Evolutionary conservation across 2,888 invertebrate species (phyloP), one percentile per base, ranked within the genome.

Genomic region (Campaea margaritaria): DNA sequence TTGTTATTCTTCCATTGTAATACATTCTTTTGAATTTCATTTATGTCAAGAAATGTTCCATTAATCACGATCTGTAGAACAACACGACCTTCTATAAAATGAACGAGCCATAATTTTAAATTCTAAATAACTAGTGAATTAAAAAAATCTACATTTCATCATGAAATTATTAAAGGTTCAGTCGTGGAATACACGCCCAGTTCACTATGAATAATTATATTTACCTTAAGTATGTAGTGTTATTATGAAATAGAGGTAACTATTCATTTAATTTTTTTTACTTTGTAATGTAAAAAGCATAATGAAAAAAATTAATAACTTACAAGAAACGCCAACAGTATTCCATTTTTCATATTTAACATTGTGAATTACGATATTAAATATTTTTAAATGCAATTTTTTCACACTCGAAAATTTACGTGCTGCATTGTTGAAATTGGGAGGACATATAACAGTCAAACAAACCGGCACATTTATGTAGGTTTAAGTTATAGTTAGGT

Each of bases 1-100:
- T 84, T 85, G 68, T 81, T 78, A 67, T 79, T 85, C 79, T 89
- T 91, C 91, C 89, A 91, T 76, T 84, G 85, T 64, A 85, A 83
- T 69, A 92, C 78, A 74, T 72, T 81, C 74, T 89, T 91, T 79
- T 89, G 82, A 47, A 90, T 69, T 75, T 91, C 86, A 67, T 86
- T 86, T 56, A 91, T 72, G 71, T 91, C 84, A 76, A 89, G 59
- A 68, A 91, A 81, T 64, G 86, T 86, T 67, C 82, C 79, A 72
- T 82, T 77, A 68, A 80, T 75, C 72, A 78, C 81, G 75, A 89
- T 86, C 90, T 91, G 89, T 76, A 43, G 64, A 62, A 41, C 41
- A 57, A 57, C 34, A 21, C 10, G n/a, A 31, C 9, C 11, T 50
- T 50, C 27, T 15, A 41, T 45, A 9, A 43, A 43, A 42, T 42